Percentiles rank a stretch among this genome's conserved stretches.
phyloP scores from a whole-genome alignment of 2,888 invertebrate species.

The Tuta absoluta region DNA sequence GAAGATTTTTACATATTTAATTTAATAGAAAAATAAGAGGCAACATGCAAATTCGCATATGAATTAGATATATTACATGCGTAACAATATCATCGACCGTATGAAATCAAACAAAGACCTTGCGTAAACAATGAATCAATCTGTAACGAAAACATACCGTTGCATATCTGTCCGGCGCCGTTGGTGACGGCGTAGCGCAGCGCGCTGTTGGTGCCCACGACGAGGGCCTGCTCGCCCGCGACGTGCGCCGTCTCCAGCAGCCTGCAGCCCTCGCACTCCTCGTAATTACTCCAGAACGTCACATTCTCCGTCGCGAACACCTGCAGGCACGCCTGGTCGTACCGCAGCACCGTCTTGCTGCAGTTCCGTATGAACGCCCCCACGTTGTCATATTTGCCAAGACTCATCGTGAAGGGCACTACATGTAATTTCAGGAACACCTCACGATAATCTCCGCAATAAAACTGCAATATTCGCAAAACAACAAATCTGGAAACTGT shows the following conservation, averaged over 20 bases:
- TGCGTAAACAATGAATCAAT: slow-evolving; percentile 13
- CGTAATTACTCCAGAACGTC: slow-evolving; percentile 69
- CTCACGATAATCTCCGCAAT: slow-evolving; percentile 35
- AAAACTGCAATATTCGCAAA: slow-evolving; percentile 46
- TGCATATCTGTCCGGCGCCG: slow-evolving; percentile 59
- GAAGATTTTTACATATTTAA: too few species aligned
- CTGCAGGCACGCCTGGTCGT: slow-evolving; percentile 74
- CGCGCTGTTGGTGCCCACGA: slow-evolving; percentile 63
- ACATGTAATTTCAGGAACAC: slow-evolving; percentile 14
- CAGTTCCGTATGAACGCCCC: slow-evolving; percentile 65
- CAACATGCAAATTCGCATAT: not conserved
- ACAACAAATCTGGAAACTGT: slow-evolving; percentile 28
- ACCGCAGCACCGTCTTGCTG: slow-evolving; percentile 55
- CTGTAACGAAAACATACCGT: slow-evolving; percentile 51
- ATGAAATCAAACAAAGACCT: slow-evolving; percentile 28
- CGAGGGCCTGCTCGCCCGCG: slow-evolving; percentile 45
- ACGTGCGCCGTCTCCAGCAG: slow-evolving; percentile 51
- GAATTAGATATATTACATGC: not conserved
- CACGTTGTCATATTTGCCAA: slow-evolving; percentile 65
- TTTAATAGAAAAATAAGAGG: too few species aligned
- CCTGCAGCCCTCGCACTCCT: slow-evolving; percentile 69
- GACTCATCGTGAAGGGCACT: slow-evolving; percentile 52
- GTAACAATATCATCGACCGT: not conserved
- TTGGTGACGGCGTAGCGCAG: slow-evolving; percentile 57
- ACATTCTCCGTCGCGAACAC: slow-evolving; percentile 57